phyloP scores from a whole-genome alignment of 2,888 invertebrate species.

The Chirona hameri region DNA sequence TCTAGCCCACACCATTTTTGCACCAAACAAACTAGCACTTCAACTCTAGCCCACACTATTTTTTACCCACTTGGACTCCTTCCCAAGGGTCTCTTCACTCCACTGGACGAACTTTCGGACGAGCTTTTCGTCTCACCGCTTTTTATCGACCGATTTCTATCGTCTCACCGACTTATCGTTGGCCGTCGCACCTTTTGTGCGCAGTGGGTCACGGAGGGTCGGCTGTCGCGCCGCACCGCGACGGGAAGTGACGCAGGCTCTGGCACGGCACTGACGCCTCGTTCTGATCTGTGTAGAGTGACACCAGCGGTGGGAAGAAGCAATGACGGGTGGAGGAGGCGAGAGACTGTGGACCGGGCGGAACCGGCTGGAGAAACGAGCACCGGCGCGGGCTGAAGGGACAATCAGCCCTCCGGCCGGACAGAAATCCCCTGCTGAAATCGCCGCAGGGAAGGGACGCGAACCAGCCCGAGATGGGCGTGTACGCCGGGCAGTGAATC shows the following conservation, averaged over 20 bases:
- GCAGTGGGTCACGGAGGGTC: not conserved
- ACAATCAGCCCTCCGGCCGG: not conserved
- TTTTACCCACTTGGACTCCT: not conserved
- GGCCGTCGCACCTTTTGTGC: not conserved
- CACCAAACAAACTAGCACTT: no score
- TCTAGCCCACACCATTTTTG: no score
- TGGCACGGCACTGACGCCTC: not conserved
- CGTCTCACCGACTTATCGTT: not conserved
- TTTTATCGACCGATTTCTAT: not conserved
- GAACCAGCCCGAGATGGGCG: not conserved
- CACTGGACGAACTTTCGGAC: not conserved
- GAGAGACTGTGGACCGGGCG: not conserved
- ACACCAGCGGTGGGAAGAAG: not conserved
- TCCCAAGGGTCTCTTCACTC: not conserved
- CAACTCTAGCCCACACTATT: no score
- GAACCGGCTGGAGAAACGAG: not conserved
- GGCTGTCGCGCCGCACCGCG: not conserved
- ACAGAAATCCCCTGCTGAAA: not conserved
- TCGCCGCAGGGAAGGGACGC: not conserved
- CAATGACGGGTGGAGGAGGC: not conserved
- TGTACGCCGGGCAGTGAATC: not conserved
- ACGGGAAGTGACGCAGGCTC: not conserved
- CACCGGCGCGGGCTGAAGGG: not conserved
- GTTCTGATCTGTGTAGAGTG: not conserved
- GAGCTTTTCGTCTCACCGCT: not conserved